Conservation (phyloP, 2,797 vertebrate species). For the Pelodytes ibericus region DNA sequence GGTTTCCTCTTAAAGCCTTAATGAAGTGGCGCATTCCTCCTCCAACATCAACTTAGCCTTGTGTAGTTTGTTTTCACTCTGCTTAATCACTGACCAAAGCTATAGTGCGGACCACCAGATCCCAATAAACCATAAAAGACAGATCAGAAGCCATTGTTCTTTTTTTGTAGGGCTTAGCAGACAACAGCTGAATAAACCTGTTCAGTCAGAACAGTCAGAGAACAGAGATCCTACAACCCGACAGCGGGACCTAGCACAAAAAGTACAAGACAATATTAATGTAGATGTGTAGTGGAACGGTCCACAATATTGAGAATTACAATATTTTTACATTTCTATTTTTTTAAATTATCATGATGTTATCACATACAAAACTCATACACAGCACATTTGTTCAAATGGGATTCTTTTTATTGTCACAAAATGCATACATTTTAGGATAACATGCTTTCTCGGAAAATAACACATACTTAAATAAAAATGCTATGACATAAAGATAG, state of each 20-base stretch:
- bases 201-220: conserved; percentile 86
- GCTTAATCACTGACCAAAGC: conserved; percentile 96
- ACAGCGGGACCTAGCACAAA: conserved; percentile 73
- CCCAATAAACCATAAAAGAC: conserved; percentile 96
- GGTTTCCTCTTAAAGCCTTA: conserved; percentile 93
- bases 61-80: conserved; percentile 96
- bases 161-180: conserved; percentile 90
- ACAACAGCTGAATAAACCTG: conserved; percentile 90
- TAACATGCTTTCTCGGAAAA: background rate
- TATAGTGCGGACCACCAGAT: conserved; percentile 92
- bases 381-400: background rate
- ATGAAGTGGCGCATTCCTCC: conserved; percentile 96
- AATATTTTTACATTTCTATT: no score
- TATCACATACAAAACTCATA: no score
- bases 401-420: background rate
- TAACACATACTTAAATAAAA: background rate
- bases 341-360: no score
- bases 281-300: background rate
- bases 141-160: conserved; percentile 94
- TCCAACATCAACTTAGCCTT: conserved; percentile 92
- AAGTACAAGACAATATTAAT: conserved; percentile 27
- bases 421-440: background rate
- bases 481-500: background rate
- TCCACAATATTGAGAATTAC: background rate
- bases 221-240: conserved; percentile 66